A percentile compares a stretch with the other conserved stretches of the same genome.
phyloP scores from a whole-genome alignment of 2,113 vertebrate species.

The Spermophilus dauricus region DNA sequence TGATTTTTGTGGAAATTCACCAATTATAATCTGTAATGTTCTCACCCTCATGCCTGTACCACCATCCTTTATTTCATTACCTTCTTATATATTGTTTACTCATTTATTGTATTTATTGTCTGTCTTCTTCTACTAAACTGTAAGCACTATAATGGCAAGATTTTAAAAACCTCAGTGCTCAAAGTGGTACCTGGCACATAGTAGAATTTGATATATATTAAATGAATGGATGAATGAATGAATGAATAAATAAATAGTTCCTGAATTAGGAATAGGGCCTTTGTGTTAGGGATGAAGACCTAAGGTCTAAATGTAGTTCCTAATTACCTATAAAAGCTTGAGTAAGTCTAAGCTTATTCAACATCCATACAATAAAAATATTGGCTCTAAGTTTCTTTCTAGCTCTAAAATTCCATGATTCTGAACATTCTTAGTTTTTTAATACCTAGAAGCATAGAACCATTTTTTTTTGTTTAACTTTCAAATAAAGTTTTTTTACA shows the following conservation, averaged over 20 bases:
- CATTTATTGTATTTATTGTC: constrained; percentile 8
- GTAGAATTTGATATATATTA: constrained; percentile 21
- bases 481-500: constrained; percentile 43
- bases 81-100: neutral
- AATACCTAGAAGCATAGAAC: neutral
- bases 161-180: constrained; percentile 28
- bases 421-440: constrained; percentile 18
- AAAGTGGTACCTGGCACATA: neutral
- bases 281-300: neutral
- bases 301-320: neutral
- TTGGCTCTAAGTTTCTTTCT: neutral
- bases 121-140: neutral
- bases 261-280: constrained; percentile 34
- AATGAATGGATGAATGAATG: neutral
- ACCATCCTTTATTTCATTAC: neutral
- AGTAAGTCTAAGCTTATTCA: neutral
- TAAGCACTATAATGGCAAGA: neutral
- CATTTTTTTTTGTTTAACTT: constrained; percentile 49
- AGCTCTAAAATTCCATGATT: neutral
- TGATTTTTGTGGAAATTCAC: constrained; percentile 2
- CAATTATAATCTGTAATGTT: neutral
- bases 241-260: neutral
- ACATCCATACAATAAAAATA: neutral
- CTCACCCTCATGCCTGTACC: neutral
- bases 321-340: neutral